Percentiles rank a stretch among this genome's conserved stretches.
Conservation (phyloP, 1,140 invertebrate genomes). For the Sinella curviseta region DNA sequence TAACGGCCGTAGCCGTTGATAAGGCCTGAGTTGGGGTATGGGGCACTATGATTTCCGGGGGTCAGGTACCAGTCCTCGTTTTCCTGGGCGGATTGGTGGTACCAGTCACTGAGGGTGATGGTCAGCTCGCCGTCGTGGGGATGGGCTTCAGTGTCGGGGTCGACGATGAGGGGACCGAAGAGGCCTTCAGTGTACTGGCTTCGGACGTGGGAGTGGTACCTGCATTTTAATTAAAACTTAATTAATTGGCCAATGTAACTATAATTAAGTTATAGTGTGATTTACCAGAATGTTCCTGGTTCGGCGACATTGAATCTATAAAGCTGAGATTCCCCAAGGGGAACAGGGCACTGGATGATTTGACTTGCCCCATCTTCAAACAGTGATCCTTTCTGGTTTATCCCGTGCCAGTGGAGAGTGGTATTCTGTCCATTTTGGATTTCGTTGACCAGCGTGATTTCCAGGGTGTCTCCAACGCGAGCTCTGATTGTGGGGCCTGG, state of each 20-base stretch:
- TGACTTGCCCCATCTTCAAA: constrained; percentile 33
- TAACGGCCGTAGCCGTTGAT: constrained; percentile 14
- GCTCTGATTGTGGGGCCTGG: constrained; percentile 34
- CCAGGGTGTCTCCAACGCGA: constrained; percentile 28
- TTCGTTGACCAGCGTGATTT: constrained; percentile 3
- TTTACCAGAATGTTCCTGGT: constrained; percentile 38
- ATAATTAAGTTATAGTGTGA: too few relatives aligned
- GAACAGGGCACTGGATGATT: constrained; percentile 33
- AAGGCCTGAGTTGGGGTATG: constrained; percentile 22
- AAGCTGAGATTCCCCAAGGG: not conserved
- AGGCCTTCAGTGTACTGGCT: constrained; percentile 38
- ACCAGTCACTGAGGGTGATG: constrained; percentile 38
- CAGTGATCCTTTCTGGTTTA: constrained; percentile 23
- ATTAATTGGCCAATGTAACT: too few relatives aligned
- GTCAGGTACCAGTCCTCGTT: constrained; percentile 4
- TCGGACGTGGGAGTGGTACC: constrained; percentile 32
- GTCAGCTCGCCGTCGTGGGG: constrained; percentile 35
- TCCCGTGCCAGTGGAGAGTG: constrained; percentile 36
- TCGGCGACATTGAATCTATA: constrained; percentile 30
- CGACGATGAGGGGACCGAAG: constrained; percentile 31
- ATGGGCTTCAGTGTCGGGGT: constrained; percentile 24
- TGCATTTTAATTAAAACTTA: too few relatives aligned
- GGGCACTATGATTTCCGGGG: not conserved
- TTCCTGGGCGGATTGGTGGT: constrained; percentile 29
- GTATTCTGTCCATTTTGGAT: constrained; percentile 37